Percentiles rank a stretch among this genome's conserved stretches.
Conservation (phyloP, 2,888 invertebrate species). For the Pyrocoelia pectoralis region DNA sequence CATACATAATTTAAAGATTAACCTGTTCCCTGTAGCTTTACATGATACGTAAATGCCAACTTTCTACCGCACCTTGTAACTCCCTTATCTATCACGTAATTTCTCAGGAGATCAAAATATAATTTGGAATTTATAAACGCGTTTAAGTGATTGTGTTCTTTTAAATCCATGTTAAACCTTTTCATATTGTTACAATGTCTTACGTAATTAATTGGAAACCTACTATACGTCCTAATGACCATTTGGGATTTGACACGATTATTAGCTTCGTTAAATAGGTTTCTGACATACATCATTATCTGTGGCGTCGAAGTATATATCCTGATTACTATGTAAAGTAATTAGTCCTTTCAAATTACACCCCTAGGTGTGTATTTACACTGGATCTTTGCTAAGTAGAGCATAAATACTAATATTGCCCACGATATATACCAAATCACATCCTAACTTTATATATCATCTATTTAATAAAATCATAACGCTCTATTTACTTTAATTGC, state of each 20-base stretch:
- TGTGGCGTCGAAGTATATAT: background rate
- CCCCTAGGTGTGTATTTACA: background rate
- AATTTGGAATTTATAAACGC: too few species aligned
- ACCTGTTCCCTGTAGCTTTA: background rate
- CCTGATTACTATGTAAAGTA: background rate
- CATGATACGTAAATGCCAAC: background rate
- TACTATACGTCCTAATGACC: too few species aligned
- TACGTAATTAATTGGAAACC: too few species aligned
- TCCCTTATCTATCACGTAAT: background rate
- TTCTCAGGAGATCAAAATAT: background rate
- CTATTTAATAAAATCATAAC: background rate
- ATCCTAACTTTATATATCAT: background rate
- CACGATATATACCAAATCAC: background rate
- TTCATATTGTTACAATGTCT: too few species aligned
- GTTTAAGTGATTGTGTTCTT: too few species aligned
- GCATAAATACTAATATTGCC: background rate
- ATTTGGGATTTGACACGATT: too few species aligned
- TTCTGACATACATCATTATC: background rate
- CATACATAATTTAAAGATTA: background rate
- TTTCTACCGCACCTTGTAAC: background rate
- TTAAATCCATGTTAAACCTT: too few species aligned
- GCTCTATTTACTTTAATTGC: background rate
- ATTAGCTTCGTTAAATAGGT: too few species aligned
- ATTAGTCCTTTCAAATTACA: background rate
- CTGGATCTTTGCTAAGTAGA: background rate